Percentiles rank a stretch among this genome's conserved stretches.
Evolutionary conservation across 2,113 vertebrate genomes (phyloP).

Genomic region (Ceyx margarethae): DNA sequence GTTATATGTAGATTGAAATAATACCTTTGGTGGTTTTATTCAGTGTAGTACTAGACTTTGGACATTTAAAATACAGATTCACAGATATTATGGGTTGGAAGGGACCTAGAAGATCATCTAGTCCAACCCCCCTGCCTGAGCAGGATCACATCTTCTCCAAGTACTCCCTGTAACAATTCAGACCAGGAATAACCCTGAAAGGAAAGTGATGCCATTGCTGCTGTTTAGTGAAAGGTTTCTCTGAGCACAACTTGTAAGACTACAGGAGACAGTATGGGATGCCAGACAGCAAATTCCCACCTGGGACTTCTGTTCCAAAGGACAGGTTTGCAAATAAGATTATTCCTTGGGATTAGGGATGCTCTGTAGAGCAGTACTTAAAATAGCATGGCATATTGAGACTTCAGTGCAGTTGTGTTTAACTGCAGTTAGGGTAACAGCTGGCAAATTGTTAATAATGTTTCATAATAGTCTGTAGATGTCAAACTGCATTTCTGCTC

Average conservation of each 20-base stretch:
- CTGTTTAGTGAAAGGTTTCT: background rate
- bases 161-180: background rate
- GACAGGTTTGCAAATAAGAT: background rate
- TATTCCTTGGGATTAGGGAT: constrained; percentile 8
- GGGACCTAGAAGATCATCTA: too few species aligned
- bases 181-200: background rate
- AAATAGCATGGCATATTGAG: background rate
- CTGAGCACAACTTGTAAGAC: background rate
- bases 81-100: too few species aligned
- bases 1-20: background rate
- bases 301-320: background rate
- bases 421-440: background rate
- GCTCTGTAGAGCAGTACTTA: background rate
- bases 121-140: too few species aligned
- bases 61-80: background rate
- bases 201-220: background rate
- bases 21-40: background rate
- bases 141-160: background rate
- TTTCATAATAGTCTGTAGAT: background rate
- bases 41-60: background rate
- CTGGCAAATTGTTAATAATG: background rate
- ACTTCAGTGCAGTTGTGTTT: background rate
- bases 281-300: background rate
- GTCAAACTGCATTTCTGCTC: background rate
- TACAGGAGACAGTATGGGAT: background rate